phyloP scores from a whole-genome alignment of 2,888 invertebrate species.

The Pollenia labialis region DNA sequence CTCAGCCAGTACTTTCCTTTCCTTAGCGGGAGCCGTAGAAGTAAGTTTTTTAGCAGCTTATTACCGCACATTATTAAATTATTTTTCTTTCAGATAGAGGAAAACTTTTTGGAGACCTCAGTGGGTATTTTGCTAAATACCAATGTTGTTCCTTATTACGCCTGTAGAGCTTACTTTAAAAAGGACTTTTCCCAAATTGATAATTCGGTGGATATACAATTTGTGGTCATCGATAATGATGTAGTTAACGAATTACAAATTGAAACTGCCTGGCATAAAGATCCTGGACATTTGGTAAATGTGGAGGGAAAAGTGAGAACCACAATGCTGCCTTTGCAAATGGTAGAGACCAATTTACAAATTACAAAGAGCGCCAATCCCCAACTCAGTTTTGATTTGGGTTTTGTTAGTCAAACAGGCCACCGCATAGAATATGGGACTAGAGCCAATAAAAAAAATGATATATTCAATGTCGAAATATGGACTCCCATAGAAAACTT shows the following conservation, averaged over 20 bases:
- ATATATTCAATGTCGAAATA: conserved; percentile 82
- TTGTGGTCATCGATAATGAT: conserved; percentile 86
- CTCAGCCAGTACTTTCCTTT: conserved; percentile 85
- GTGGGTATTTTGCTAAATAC: conserved; percentile 87
- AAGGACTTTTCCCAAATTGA: conserved; percentile 89
- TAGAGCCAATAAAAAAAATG: conserved; percentile 80
- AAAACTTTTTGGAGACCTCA: conserved; percentile 87
- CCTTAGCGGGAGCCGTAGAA: conserved; percentile 86
- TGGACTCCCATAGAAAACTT: conserved; percentile 82
- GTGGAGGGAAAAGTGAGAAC: conserved; percentile 83
- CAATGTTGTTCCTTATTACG: conserved; percentile 87
- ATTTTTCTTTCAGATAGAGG: conserved; percentile 85
- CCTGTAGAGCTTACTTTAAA: conserved; percentile 87
- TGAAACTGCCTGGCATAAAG: conserved; percentile 84
- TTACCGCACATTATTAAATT: conserved; percentile 52
- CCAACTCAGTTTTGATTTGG: conserved; percentile 79
- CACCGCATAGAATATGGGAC: conserved; percentile 80
- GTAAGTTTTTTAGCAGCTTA: conserved; percentile 78
- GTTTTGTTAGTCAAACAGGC: conserved; percentile 77
- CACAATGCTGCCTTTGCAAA: conserved; percentile 81
- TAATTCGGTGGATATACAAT: conserved; percentile 87
- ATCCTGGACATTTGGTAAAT: conserved; percentile 84
- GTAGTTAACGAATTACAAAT: conserved; percentile 84
- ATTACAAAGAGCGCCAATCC: conserved; percentile 79
- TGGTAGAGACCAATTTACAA: conserved; percentile 79